phyloP scores from a whole-genome alignment of 2,113 vertebrate genomes.

The Plotosus lineatus region DNA sequence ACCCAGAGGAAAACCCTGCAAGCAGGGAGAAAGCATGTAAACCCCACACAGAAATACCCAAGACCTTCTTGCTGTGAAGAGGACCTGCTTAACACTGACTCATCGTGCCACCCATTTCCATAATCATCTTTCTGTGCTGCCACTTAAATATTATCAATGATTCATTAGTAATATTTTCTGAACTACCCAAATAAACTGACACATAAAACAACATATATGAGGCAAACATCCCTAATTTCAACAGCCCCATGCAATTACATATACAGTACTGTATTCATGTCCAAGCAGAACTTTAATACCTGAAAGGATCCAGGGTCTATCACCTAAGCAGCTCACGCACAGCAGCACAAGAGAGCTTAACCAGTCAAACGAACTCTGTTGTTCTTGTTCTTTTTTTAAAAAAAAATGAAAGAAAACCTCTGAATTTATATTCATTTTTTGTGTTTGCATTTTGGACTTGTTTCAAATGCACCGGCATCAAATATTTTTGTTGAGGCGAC shows the following conservation, averaged over 20 bases:
- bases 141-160: neutral
- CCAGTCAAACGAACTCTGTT: neutral
- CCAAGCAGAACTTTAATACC: neutral
- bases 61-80: no score
- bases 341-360: neutral
- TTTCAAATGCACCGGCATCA: neutral
- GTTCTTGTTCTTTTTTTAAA: no score
- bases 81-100: no score
- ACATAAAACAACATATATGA: neutral
- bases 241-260: neutral
- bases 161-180: neutral
- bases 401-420: no score
- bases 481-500: constrained; percentile 6
- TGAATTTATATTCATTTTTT: no score
- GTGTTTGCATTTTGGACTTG: neutral
- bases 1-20: no score
- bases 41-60: no score
- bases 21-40: no score
- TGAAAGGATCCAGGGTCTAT: neutral
- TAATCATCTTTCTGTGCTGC: neutral
- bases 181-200: neutral
- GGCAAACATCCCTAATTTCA: neutral
- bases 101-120: no score
- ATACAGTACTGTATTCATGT: no score
- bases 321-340: neutral